Evolutionary conservation across 35 echinoderm and acorn worm species (phyloP), one percentile per base, ranked within the genome.

Genomic region (Lytechinus variegatus): DNA sequence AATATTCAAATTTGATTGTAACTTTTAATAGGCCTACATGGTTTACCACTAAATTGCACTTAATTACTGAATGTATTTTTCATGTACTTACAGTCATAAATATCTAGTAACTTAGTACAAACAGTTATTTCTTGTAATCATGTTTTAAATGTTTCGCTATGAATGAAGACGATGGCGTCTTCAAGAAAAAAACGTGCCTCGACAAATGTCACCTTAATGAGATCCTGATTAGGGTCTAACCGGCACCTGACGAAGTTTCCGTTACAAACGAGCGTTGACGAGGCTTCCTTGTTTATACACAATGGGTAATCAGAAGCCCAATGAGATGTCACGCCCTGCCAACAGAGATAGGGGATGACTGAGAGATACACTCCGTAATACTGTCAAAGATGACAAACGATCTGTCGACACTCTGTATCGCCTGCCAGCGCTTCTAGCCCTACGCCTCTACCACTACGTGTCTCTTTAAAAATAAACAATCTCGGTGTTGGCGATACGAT

Each of bases 271-370:
- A 79, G 66, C 66, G 21, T n/a, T 79, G 66, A 79, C 66, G 66
- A 79, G 66, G 66, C 66, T 79, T 19, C 66, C 66, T 79, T 79
- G 14, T 79, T 79, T 79, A 79, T 79, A 79, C 66, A 79, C 66
- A 79, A 79, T 79, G 14, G 16, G 66, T 79, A 79, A 79, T 79
- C 66, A 79, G 66, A 79, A 79, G 66, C 66, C 19, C 66, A 79
- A 16, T 79, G 66, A 79, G 66, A 79, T 7, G 66, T 79, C 66
- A 79, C 66, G 66, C 66, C 66, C 66, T 79, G 66, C 66, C 66
- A 79, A 79, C 21, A 79, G 16, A 79, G 66, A 79, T 79, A 19
- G 5, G 66, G 66, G 66, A 24, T 0, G 66, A 79, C 66, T 79
- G 66, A 79, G 66, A 79, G 66, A 79, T 24, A 79, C n/a, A 79